Conservation (phyloP, 1,140 invertebrate genomes). For the Danaus plexippus region DNA sequence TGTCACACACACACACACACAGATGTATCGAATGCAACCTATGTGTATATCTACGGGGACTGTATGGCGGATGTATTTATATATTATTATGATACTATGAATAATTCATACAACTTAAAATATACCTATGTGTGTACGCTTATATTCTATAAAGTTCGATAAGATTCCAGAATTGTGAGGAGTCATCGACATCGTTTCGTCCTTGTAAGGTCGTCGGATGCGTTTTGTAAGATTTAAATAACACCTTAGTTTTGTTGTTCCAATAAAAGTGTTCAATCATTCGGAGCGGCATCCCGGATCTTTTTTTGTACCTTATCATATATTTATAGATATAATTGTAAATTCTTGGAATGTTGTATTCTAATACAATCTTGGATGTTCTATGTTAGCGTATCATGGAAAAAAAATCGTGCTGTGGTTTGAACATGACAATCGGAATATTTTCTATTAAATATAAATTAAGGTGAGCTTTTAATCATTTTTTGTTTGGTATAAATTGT, state of each 20-base stretch:
- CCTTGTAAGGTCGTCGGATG: constrained; percentile 57
- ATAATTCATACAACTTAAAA: constrained; percentile 2
- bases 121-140: background rate
- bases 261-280: constrained; percentile 17
- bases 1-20: constrained; percentile 17
- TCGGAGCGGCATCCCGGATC: constrained; percentile 23
- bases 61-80: no score
- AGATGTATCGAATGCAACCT: constrained; percentile 1
- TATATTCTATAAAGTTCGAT: background rate
- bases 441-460: no score
- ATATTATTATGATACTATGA: no score
- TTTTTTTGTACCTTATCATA: constrained; percentile 17
- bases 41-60: no score
- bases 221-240: constrained; percentile 18
- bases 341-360: constrained; percentile 11
- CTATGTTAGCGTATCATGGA: no score
- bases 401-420: no score
- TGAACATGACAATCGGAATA: no score
- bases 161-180: constrained; percentile 6
- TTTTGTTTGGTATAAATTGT: no score
- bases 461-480: no score
- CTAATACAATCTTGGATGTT: no score
- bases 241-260: constrained; percentile 17
- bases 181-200: constrained; percentile 58
- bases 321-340: constrained; percentile 18